phyloP scores from a whole-genome alignment of 2,113 vertebrate genomes.

The Xenus cinereus region DNA sequence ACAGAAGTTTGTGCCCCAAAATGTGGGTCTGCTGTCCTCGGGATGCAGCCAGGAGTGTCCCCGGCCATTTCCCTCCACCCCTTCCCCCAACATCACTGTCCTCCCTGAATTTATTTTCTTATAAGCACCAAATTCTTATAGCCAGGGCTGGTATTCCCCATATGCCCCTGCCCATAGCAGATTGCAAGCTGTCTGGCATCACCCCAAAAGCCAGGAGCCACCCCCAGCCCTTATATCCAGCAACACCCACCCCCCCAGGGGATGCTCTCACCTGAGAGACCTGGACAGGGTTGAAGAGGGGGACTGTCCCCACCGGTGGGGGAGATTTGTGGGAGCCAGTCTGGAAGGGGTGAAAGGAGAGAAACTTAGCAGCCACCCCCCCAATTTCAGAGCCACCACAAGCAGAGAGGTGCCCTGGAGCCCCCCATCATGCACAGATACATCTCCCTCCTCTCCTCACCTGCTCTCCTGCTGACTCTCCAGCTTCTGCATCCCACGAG shows the following conservation, averaged over 20 bases:
- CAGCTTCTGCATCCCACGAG: background rate
- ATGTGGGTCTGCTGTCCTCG: rapidly evolving
- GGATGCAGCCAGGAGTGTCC: background rate
- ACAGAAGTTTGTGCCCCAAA: background rate
- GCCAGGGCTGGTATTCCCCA: no score
- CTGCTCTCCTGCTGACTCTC: background rate
- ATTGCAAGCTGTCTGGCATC: background rate
- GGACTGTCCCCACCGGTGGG: background rate
- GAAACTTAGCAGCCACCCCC: background rate
- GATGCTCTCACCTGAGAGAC: slow-evolving; percentile 63
- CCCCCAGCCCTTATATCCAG: background rate
- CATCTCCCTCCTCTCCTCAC: background rate
- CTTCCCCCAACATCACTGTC: background rate
- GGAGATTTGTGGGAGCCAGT: background rate
- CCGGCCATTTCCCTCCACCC: rapidly evolving
- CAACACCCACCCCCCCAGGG: no score
- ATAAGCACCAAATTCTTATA: rapidly evolving
- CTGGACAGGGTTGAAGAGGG: slow-evolving; percentile 74
- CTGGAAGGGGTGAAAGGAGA: background rate
- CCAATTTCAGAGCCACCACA: rapidly evolving
- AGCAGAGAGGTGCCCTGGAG: background rate
- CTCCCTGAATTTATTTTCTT: rapidly evolving
- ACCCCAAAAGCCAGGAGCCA: background rate
- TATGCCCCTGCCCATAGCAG: rapidly evolving
- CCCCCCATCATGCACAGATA: rapidly evolving